Evolutionary conservation across 2,797 vertebrate species (phyloP), one percentile per base, ranked within the genome.

Genomic region (Heteromormyrus szaboi): DNA sequence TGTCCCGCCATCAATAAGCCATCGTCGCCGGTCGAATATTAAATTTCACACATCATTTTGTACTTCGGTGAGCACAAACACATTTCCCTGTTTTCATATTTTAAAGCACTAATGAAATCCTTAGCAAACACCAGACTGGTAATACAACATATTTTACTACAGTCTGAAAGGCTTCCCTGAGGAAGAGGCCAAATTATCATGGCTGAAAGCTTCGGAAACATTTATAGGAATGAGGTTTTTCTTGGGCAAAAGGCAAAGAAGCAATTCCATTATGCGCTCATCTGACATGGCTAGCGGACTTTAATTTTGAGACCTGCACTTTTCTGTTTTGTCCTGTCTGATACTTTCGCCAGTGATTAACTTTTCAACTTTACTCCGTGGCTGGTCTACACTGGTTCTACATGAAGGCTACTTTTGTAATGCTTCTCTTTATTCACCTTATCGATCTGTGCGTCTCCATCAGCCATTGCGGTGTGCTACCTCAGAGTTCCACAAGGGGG

Each of bases 401-500:
- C 8, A 51, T 85, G 17, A 46, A 85, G n/a, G 48, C 44, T 51
- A 51, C 11, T 51, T 85, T 51, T 85, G 22, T 25, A 51, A 85
- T 85, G 4, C n/a, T 85, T 22, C 11, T 51, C 8, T 85, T 51
- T 85, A 50, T 85, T 85, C 44, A 51, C 12, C n/a, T 85, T 85
- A 12, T 14, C 48, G 12, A 22, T 14, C 22, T 29, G 7, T 29
- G 44, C 44, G 22, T 85, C 85, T 41, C 25, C 51, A n/a, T 62
- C 14, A 53, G 76, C 41, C 54, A 81, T 87, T 65, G 4, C 25
- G 51, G 0, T 89, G 92, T 59, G 86, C 0, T 92, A 46, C 91
- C 8, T 5, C 4, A 19, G 17, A 89, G 2, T 51, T 19, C 93
- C 95, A 95, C 94, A 88, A 93, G 95, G 93, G 92, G 95, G 94